Conservation (phyloP, 2,888 invertebrate genomes). For the Cephus runcator region DNA sequence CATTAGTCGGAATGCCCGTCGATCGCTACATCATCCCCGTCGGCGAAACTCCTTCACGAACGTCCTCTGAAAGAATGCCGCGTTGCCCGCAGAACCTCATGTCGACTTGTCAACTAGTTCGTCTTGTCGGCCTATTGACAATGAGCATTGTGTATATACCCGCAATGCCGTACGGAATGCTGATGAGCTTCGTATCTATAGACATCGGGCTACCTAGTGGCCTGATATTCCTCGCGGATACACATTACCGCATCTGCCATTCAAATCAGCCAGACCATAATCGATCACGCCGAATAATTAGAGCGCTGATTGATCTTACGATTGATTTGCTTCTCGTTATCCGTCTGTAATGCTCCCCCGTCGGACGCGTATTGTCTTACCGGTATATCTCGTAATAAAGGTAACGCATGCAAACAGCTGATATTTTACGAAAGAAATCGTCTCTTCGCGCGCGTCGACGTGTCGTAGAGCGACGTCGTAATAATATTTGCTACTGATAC, state of each 20-base stretch:
- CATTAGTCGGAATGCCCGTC: neutral
- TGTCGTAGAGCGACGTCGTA: neutral
- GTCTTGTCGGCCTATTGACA: neutral
- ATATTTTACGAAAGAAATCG: neutral
- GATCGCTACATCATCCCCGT: neutral
- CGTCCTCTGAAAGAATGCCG: neutral
- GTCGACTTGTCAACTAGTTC: neutral
- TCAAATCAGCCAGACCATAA: neutral
- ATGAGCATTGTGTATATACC: neutral
- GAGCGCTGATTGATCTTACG: neutral
- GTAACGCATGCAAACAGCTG: neutral
- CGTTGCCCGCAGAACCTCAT: neutral
- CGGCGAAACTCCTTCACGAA: neutral
- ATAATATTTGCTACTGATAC: neutral
- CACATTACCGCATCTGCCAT: neutral
- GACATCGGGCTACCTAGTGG: neutral
- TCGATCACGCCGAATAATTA: neutral
- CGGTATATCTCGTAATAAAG: neutral
- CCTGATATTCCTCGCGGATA: neutral
- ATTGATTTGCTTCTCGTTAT: neutral
- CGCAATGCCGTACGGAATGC: constrained; percentile 1
- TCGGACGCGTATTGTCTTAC: neutral
- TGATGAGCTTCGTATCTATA: neutral
- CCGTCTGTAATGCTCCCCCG: neutral
- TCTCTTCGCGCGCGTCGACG: neutral